phyloP scores from a whole-genome alignment of 1,140 invertebrate genomes.

The Ceratitis capitata region DNA sequence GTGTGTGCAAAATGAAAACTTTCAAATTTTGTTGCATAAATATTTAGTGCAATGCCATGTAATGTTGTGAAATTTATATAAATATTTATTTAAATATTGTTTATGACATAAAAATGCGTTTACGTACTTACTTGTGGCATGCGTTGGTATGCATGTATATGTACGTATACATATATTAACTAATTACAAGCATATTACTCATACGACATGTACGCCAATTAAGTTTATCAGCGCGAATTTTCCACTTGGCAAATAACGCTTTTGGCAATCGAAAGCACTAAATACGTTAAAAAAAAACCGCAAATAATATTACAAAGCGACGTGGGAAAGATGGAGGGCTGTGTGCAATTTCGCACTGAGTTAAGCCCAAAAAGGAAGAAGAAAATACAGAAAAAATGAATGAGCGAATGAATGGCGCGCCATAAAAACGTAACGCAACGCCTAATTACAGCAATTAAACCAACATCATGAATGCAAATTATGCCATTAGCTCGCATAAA shows the following conservation, averaged over 20 bases:
- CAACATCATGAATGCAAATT: constrained; percentile 33
- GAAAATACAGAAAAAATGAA: not conserved
- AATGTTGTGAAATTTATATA: not conserved
- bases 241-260: not conserved
- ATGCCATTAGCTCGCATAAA: constrained; percentile 3
- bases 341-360: not conserved
- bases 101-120: not conserved
- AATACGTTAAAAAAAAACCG: not conserved
- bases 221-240: constrained; percentile 29
- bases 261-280: not conserved
- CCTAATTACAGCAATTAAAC: constrained; percentile 28
- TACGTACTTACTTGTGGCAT: not conserved
- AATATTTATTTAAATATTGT: not conserved
- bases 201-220: constrained; percentile 12
- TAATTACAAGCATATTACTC: not conserved
- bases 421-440: constrained; percentile 31
- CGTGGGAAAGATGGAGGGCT: not conserved
- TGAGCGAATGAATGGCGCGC: not conserved
- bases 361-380: not conserved
- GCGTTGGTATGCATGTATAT: not conserved
- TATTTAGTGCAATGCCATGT: not conserved
- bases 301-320: too few relatives aligned
- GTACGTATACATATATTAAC: too few relatives aligned
- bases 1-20: not conserved
- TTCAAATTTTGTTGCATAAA: not conserved